Evolutionary conservation across 2,888 invertebrate species (phyloP), one percentile per base, ranked within the genome.

Genomic region (Dasypogon diadema): DNA sequence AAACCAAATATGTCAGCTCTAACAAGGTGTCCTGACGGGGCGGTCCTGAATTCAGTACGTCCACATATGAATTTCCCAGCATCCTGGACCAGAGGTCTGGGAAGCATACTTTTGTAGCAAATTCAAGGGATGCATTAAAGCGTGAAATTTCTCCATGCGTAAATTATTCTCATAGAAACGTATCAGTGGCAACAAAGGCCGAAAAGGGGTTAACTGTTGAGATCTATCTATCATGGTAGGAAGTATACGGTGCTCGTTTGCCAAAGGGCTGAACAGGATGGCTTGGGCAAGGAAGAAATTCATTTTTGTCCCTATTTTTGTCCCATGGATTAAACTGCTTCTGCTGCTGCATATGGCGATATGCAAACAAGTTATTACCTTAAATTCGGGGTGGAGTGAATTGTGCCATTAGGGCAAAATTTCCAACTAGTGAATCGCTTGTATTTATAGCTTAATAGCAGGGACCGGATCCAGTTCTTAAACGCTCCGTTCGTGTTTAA

Each of bases 351-450:
- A 76, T 74, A 76, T 76, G 76, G 76, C 65, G 56, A 56, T 76
- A 76, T 65, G 76, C 76, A 76, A 76, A 74, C 76, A 74, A 76
- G 76, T 76, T 76, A 76, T 76, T 73, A 76, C 26, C 10, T 56
- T 56, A n/a, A 56, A 56, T 3, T n/a, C 12, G 14, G 56, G 56
- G 56, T 56, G n/a, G 18, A 6, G 14, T 8, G 12, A 26, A 56
- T 3, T 12, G n/a, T 51, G 51, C 21, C 30, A n/a, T 56, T 56
- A 26, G 24, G 26, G 26, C 10, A 26, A 4, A 26, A 54, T 14
- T 18, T 16, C 54, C 16, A 54, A 54, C 54, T 54, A 21, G 18
- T 54, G 54, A 10, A 54, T 12, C 22, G 42, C 1, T n/a, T 30
- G 30, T 22, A 56, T 56, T 56, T 56, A 56, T 56, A 6, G 30